phyloP scores from a whole-genome alignment of 2,797 vertebrate genomes.

The Oophaga sylvatica region DNA sequence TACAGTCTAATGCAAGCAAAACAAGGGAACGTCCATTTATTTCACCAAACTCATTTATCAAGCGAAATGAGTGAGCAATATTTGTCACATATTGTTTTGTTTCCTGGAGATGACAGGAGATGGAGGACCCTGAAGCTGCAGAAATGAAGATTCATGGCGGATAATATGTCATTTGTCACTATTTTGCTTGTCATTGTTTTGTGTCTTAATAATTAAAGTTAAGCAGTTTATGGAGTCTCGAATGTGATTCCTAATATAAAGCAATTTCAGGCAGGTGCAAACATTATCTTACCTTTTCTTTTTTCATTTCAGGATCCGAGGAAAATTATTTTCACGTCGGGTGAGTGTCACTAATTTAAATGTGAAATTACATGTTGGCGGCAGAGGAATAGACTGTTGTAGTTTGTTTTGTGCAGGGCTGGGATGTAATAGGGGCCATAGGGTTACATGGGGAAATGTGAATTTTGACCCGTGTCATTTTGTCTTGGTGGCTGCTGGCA shows the following conservation, averaged over 20 bases:
- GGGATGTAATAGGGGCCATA: background rate
- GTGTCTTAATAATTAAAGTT: conserved; percentile 47
- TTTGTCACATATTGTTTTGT: conserved; percentile 37
- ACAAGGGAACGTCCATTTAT: conserved; percentile 11
- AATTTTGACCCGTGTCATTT: background rate
- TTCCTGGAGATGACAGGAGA: conserved; percentile 42
- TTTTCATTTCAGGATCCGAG: conserved; percentile 82
- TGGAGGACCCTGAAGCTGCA: conserved; percentile 19
- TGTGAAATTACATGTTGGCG: background rate
- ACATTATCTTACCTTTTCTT: conserved; percentile 1
- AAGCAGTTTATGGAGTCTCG: conserved; percentile 27
- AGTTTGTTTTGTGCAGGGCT: background rate
- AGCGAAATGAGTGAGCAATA: conserved; percentile 23
- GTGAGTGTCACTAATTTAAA: conserved; percentile 74
- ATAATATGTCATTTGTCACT: conserved; percentile 43
- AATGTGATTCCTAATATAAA: conserved; percentile 36
- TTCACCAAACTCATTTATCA: conserved; percentile 41
- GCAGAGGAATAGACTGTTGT: background rate
- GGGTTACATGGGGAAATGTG: background rate
- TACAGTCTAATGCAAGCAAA: conserved; percentile 14
- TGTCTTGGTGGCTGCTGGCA: background rate
- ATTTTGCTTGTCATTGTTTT: conserved; percentile 40
- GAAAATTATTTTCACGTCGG: conserved; percentile 87
- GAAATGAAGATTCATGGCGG: conserved; percentile 42
- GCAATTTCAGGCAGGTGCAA: background rate